Evolutionary conservation across 1,140 invertebrate species (phyloP).

Genomic region (Epicauta chinensis): DNA sequence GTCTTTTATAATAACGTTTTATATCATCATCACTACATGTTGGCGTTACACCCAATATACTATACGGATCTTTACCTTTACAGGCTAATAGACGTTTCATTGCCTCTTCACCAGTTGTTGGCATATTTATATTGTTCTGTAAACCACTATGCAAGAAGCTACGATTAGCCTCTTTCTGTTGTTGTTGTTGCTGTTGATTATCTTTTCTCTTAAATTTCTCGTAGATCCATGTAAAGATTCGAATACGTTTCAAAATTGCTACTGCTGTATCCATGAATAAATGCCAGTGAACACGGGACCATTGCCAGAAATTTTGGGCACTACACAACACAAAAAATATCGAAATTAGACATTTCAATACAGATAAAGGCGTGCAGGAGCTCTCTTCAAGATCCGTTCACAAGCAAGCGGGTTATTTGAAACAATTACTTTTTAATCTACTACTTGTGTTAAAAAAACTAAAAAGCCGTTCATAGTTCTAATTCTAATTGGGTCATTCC

Average conservation of each 20-base stretch:
- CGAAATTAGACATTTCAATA: too few relatives aligned
- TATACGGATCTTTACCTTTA: conserved; percentile 91
- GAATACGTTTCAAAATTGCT: conserved; percentile 30
- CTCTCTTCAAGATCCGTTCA: too few relatives aligned
- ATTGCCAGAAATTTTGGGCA: conserved; percentile 28
- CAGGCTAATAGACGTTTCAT: conserved; percentile 87
- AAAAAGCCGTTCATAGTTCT: too few relatives aligned
- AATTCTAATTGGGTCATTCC: too few relatives aligned
- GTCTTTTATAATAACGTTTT: conserved; percentile 86
- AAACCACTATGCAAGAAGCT: conserved; percentile 50
- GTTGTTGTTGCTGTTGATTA: conserved; percentile 25
- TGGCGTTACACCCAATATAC: conserved; percentile 63
- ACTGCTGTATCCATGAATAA: conserved; percentile 31
- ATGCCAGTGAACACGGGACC: conserved; percentile 29
- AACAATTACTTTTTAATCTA: too few relatives aligned
- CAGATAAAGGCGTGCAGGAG: too few relatives aligned
- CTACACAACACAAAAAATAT: conserved; percentile 18
- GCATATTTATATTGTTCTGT: conserved; percentile 74
- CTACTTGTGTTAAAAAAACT: too few relatives aligned
- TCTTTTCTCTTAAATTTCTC: conserved; percentile 32
- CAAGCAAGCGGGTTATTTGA: too few relatives aligned
- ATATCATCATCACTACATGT: conserved; percentile 89
- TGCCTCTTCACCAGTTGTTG: conserved; percentile 86
- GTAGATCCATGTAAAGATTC: conserved; percentile 38
- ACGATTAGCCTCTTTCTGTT: conserved; percentile 17